Percentiles rank a stretch among this genome's conserved stretches.
Evolutionary conservation across 1,140 invertebrate species (phyloP).

Genomic region (Onthophagus taurus): DNA sequence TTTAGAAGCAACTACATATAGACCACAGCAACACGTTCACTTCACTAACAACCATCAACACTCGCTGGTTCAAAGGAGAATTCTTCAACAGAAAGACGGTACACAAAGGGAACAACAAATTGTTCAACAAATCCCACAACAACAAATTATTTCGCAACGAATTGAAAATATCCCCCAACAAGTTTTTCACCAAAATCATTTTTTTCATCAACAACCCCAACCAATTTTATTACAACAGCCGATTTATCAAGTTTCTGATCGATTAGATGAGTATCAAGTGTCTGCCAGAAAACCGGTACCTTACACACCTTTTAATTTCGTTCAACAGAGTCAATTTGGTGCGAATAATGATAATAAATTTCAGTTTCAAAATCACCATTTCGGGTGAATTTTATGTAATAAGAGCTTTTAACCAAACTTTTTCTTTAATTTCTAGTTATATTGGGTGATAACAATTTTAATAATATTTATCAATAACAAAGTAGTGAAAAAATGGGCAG

Average conservation of each 20-base stretch:
- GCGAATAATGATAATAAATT: no score
- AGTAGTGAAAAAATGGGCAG: no score
- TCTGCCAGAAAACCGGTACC: conserved; percentile 17
- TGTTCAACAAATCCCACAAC: conserved; percentile 14
- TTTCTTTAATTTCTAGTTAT: no score
- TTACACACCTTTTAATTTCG: conserved; percentile 23
- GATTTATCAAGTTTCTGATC: not conserved
- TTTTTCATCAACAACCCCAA: conserved; percentile 15
- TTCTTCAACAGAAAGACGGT: no score
- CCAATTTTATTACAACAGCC: conserved; percentile 9
- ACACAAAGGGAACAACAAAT: not conserved
- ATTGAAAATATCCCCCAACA: not conserved
- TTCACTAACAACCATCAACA: no score
- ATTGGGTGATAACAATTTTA: no score
- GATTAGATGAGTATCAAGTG: conserved; percentile 8
- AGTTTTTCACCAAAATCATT: conserved; percentile 1
- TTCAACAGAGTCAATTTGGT: conserved; percentile 19
- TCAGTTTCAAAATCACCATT: no score
- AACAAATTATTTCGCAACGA: not conserved
- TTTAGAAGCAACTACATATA: conserved; percentile 33
- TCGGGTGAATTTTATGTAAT: no score
- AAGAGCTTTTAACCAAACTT: no score
- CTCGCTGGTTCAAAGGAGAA: no score
- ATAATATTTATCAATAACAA: no score
- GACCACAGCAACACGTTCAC: conserved; percentile 20